Evolutionary conservation across 1,140 invertebrate species (phyloP).

Genomic region (Drosophila simulans): DNA sequence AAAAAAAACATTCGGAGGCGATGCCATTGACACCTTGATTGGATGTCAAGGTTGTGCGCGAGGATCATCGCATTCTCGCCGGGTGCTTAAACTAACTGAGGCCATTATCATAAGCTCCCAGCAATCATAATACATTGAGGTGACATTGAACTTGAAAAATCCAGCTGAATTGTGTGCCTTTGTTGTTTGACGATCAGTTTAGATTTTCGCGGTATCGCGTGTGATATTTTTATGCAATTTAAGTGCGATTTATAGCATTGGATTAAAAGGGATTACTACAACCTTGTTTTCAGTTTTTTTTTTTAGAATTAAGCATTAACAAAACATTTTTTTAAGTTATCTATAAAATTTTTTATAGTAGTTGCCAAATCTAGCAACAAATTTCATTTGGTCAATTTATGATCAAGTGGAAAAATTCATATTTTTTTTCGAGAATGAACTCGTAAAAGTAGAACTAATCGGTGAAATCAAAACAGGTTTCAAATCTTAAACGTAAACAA

Average conservation of each 20-base stretch:
- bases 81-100: conserved; percentile 47
- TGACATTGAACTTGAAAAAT: conserved; percentile 78
- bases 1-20: conserved; percentile 16
- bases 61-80: conserved; percentile 40
- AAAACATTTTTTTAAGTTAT: no score
- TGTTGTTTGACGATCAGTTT: conserved; percentile 22
- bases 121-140: conserved; percentile 55
- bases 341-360: no score
- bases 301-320: background rate
- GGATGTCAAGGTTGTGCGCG: conserved; percentile 75
- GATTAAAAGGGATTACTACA: background rate
- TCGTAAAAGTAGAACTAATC: background rate
- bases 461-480: background rate
- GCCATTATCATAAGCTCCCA: conserved; percentile 43
- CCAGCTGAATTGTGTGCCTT: conserved; percentile 31
- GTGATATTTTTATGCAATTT: conserved; percentile 23
- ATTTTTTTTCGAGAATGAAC: background rate
- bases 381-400: no score
- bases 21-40: conserved; percentile 78
- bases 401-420: background rate
- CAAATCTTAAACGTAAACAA: conserved; percentile 24
- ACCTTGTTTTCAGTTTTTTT: background rate
- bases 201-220: conserved; percentile 26
- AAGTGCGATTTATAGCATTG: background rate
- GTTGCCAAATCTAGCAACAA: no score